Evolutionary conservation across 53 echinoderm and acorn worm species (phyloP), one percentile per base, ranked within the genome.

Genomic region (Luidia sarsii): DNA sequence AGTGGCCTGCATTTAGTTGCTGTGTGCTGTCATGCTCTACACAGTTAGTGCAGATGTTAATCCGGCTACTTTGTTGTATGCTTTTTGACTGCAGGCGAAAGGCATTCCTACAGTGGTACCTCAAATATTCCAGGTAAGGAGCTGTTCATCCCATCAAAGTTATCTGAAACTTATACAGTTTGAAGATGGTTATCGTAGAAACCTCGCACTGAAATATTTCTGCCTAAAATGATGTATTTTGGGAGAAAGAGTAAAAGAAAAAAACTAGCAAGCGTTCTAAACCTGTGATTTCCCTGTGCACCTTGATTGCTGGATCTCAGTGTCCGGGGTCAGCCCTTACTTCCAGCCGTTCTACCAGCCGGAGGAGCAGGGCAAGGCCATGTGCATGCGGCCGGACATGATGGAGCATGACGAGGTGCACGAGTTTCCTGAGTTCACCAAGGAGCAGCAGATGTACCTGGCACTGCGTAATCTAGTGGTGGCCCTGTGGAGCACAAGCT

Each of bases 271-370:
- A n/a, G n/a, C n/a, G n/a, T 38, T 39, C 22, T 19, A 33, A 0
- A 32, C 29, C 34, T 35, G 20, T 1, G 16, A 6, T 23, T 33
- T 0, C 24, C 1, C 7, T 10, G 7, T 41, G 19, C 4, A 3
- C 21, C 1, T 39, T n/a, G 0, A 16, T 7, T 1, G 2, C 10
- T 67, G n/a, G n/a, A n/a, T n/a, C 3, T 45, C 38, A 85, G 82
- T 71, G 31, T 23, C 83, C 33, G 93, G 88, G 31, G 61, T 90
- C 43, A 94, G 81, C 49, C 86, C 99, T 16, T 99, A 99, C 54
- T 99, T 99, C 72, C 99, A 99, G 65, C 99, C 99, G 0, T 99
- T 94, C 79, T 94, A 94, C 85, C 94, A 94, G 57, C 99, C 94
- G 2, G 94, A 94, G 8, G 94, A 94, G 28, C 89, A 99, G 39